phyloP scores from a whole-genome alignment of 1,140 invertebrate genomes.

The Ostrea denselamellosa region DNA sequence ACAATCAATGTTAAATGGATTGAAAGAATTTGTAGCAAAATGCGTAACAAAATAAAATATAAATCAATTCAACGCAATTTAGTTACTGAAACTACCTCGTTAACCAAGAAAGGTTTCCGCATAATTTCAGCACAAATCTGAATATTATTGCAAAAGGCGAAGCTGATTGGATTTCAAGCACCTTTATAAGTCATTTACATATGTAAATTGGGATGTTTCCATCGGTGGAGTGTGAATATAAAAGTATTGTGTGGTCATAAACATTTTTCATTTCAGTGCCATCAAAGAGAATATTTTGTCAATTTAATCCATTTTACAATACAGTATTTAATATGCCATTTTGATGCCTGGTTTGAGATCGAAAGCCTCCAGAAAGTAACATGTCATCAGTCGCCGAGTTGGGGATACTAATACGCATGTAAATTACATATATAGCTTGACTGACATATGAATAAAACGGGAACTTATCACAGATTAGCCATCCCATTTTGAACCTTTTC shows the following conservation, averaged over 20 bases:
- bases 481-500: too few relatives aligned
- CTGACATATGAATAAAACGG: too few relatives aligned
- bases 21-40: not conserved
- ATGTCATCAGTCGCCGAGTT: too few relatives aligned
- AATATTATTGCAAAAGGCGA: constrained; percentile 30
- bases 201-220: constrained; percentile 13
- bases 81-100: constrained; percentile 10
- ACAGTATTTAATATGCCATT: not conserved
- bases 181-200: constrained; percentile 17
- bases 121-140: constrained; percentile 36
- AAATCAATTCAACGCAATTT: constrained; percentile 40
- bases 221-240: not conserved
- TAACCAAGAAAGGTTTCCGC: not conserved
- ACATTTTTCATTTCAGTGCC: not conserved
- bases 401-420: too few relatives aligned
- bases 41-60: constrained; percentile 26
- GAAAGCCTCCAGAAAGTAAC: not conserved
- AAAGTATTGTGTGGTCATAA: constrained; percentile 6
- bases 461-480: too few relatives aligned
- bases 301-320: not conserved
- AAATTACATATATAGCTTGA: too few relatives aligned
- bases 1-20: not conserved
- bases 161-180: constrained; percentile 32
- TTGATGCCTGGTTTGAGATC: not conserved
- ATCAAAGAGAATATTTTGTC: constrained; percentile 13